phyloP scores from a whole-genome alignment of 2,888 invertebrate species.

The Diadegma fenestrale region DNA sequence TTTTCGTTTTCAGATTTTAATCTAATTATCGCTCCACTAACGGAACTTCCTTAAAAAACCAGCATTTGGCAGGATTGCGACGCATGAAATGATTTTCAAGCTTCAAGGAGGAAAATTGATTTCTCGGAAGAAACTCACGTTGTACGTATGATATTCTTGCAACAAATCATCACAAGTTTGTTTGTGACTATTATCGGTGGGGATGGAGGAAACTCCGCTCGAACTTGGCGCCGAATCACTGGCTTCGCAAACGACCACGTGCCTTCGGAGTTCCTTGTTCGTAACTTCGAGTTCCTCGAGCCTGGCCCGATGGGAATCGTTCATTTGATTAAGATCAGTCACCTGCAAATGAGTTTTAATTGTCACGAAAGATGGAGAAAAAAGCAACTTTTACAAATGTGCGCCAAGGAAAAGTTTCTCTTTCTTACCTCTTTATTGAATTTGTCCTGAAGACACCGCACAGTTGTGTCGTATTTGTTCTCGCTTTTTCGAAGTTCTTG shows the following conservation, averaged over 20 bases:
- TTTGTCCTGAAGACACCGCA: conserved; percentile 81
- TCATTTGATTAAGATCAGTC: conserved; percentile 85
- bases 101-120: background rate
- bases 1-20: no score
- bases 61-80: no score
- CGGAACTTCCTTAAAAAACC: no score
- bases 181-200: conserved; percentile 77
- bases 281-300: conserved; percentile 83
- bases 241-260: conserved; percentile 81
- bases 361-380: background rate
- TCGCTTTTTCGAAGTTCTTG: conserved; percentile 87
- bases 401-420: background rate
- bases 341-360: conserved; percentile 73
- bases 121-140: conserved; percentile 73
- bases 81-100: background rate
- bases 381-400: background rate
- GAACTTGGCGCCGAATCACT: conserved; percentile 84
- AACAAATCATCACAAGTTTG: conserved; percentile 80
- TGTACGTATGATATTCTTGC: conserved; percentile 80
- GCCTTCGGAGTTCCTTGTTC: conserved; percentile 83
- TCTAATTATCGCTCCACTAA: no score
- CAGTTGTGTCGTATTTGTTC: conserved; percentile 76
- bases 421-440: conserved; percentile 80
- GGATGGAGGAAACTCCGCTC: conserved; percentile 83
- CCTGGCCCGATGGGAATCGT: conserved; percentile 84